Evolutionary conservation across 2,797 vertebrate species (phyloP).

Genomic region (Tachyglossus aculeatus): DNA sequence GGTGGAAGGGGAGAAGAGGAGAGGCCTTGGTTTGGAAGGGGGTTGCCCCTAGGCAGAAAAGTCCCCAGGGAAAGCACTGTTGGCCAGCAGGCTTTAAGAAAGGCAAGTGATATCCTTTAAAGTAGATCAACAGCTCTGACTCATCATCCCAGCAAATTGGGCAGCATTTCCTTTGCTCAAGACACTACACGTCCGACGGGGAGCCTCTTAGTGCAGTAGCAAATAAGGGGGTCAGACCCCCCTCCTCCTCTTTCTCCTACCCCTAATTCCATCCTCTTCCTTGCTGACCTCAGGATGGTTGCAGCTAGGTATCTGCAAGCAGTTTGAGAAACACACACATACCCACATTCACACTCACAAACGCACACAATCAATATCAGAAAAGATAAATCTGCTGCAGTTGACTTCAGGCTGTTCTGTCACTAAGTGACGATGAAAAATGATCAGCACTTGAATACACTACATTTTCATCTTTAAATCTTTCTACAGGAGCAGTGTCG

Average conservation of each 20-base stretch:
- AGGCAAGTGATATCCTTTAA: neutral
- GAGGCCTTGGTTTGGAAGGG: too few relatives aligned
- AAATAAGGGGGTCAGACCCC: neutral
- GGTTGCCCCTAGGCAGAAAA: too few relatives aligned
- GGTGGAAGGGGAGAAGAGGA: too few relatives aligned
- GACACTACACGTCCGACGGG: neutral
- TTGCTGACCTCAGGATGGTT: neutral
- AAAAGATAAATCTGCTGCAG: constrained; percentile 76
- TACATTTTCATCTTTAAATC: constrained; percentile 77
- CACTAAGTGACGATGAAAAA: constrained; percentile 78
- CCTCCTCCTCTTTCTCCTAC: neutral
- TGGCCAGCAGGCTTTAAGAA: neutral
- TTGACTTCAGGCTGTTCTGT: constrained; percentile 70
- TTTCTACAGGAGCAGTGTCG: constrained; percentile 74
- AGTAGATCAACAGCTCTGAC: neutral
- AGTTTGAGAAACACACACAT: too few relatives aligned
- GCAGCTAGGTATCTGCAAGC: constrained; percentile 45
- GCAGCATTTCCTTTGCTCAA: neutral
- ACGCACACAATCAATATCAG: constrained; percentile 68
- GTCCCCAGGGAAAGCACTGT: too few relatives aligned
- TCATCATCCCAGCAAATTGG: neutral
- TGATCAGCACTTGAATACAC: constrained; percentile 67
- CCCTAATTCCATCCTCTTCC: neutral
- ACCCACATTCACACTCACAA: too few relatives aligned
- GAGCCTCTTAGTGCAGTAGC: neutral